phyloP scores from a whole-genome alignment of 1,140 invertebrate species.

The Calosoma granatense region DNA sequence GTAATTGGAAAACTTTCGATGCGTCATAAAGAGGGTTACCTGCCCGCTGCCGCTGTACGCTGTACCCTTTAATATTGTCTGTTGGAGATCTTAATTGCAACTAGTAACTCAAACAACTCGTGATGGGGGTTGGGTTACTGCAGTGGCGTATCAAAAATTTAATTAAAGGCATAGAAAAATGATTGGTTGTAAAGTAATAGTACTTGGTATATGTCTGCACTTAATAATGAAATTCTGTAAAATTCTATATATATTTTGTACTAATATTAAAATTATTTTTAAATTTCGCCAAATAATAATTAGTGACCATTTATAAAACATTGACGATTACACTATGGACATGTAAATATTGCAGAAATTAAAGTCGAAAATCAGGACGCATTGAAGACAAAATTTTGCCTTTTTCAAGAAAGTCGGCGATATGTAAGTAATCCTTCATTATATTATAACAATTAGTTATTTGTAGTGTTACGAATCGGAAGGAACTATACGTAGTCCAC shows the following conservation, averaged over 20 bases:
- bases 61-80: background rate
- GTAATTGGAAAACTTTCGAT: conserved; percentile 7
- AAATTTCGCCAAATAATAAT: background rate
- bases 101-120: background rate
- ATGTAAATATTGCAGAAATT: too few relatives aligned
- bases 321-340: too few relatives aligned
- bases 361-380: too few relatives aligned
- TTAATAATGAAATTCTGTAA: background rate
- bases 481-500: too few relatives aligned
- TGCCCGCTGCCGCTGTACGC: background rate
- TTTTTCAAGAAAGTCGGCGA: too few relatives aligned
- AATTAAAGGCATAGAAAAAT: background rate
- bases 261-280: background rate
- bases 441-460: too few relatives aligned
- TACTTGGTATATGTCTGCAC: background rate
- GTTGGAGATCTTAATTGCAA: background rate
- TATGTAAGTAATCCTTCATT: too few relatives aligned
- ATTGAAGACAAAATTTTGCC: too few relatives aligned
- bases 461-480: too few relatives aligned
- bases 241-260: background rate
- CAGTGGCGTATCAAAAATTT: background rate
- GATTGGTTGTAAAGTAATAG: background rate
- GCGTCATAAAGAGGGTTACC: background rate
- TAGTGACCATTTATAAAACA: too few relatives aligned
- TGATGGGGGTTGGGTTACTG: background rate